Evolutionary conservation across 2,797 vertebrate species (phyloP).

Genomic region (Falco cherrug): DNA sequence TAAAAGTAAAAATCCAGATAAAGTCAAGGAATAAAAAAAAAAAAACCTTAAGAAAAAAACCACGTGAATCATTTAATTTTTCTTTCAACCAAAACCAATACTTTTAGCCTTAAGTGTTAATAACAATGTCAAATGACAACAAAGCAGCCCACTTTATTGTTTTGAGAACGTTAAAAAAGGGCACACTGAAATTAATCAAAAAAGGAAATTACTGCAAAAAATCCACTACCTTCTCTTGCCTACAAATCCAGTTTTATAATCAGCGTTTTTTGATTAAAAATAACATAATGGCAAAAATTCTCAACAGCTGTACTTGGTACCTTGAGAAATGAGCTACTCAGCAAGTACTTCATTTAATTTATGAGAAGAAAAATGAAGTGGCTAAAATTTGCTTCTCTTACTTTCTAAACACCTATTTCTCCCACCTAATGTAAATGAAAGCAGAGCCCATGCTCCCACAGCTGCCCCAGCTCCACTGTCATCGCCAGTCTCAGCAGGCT

Average conservation of each 20-base stretch:
- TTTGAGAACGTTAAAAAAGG: background rate
- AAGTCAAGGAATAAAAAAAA: background rate
- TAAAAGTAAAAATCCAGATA: background rate
- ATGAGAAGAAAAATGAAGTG: background rate
- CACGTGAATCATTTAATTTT: background rate
- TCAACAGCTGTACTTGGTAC: background rate
- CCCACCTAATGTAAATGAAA: accelerated
- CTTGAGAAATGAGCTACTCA: background rate
- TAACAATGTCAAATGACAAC: background rate
- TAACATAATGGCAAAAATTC: background rate
- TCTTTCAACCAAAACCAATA: background rate
- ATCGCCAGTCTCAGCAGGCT: accelerated
- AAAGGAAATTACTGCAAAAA: background rate
- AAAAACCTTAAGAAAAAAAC: background rate
- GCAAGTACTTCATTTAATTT: background rate
- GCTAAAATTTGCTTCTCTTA: background rate
- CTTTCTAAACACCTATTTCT: background rate
- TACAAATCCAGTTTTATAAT: background rate
- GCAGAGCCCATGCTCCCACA: background rate
- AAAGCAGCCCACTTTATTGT: background rate
- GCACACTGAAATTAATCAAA: background rate
- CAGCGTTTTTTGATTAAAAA: background rate
- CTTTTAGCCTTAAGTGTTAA: background rate
- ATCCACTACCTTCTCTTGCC: background rate
- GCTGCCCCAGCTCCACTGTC: background rate